Evolutionary conservation across 2,113 vertebrate genomes (phyloP).

Genomic region (Xiphophorus maculatus): DNA sequence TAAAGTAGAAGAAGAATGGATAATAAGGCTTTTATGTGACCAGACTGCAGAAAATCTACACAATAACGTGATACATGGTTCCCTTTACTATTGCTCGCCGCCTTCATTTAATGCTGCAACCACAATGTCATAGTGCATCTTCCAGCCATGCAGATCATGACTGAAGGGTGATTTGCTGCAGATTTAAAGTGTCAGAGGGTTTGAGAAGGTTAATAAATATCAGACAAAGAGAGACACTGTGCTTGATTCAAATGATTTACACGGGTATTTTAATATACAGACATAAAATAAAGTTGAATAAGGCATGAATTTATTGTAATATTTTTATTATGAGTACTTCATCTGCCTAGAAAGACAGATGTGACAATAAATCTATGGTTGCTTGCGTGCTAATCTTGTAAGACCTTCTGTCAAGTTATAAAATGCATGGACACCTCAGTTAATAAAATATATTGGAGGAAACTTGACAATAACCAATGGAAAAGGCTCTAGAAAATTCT

Average conservation of each 20-base stretch:
- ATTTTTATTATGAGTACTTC: neutral
- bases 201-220: constrained; percentile 5
- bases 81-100: constrained; percentile 11
- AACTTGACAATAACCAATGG: neutral
- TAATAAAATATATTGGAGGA: neutral
- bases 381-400: neutral
- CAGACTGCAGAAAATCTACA: constrained; percentile 41
- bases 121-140: constrained; percentile 18
- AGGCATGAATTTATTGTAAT: neutral
- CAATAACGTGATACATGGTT: constrained; percentile 53
- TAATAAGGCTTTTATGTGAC: constrained; percentile 55
- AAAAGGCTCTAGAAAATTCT: neutral
- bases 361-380: neutral
- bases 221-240: neutral
- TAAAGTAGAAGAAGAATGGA: constrained; percentile 55
- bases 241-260: neutral
- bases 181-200: constrained; percentile 31
- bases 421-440: neutral
- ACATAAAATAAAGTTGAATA: neutral
- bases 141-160: constrained; percentile 14
- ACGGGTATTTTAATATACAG: neutral
- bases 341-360: neutral
- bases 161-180: constrained; percentile 29
- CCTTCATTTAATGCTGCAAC: constrained; percentile 32
- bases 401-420: neutral